phyloP scores from a whole-genome alignment of 2,888 invertebrate species.

The Hypsopygia costalis region DNA sequence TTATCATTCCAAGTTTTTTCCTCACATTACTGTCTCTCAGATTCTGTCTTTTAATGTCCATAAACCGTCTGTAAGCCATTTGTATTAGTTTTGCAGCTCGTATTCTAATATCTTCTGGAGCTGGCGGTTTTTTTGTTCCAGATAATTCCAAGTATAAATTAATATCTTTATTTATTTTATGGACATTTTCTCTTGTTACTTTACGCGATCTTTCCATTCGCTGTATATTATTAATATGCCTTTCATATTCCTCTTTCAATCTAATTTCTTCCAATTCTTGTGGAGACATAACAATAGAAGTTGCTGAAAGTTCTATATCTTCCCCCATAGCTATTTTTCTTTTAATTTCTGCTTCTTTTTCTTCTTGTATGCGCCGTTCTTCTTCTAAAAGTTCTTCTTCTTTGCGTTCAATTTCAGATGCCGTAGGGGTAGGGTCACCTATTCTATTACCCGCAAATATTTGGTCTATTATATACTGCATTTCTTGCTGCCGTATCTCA shows the following conservation, averaged over 20 bases:
- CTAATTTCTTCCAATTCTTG: conserved; percentile 42
- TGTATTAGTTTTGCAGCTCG: conserved; percentile 51
- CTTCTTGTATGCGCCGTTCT: conserved; percentile 39
- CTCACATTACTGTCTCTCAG: conserved; percentile 58
- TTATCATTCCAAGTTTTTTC: conserved; percentile 78
- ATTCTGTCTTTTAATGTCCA: conserved; percentile 55
- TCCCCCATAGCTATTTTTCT: conserved; percentile 47
- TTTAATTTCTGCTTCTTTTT: conserved; percentile 48
- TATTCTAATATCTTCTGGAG: conserved; percentile 33
- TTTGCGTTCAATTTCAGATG: conserved; percentile 46
- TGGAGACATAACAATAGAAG: conserved; percentile 37
- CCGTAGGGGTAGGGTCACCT: conserved; percentile 56
- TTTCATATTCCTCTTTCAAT: conserved; percentile 44
- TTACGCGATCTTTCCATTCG: conserved; percentile 61
- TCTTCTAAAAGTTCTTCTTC: conserved; percentile 49
- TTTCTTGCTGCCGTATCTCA: conserved; percentile 71
- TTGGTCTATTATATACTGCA: conserved; percentile 67
- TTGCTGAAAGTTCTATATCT: conserved; percentile 36
- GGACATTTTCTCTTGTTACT: conserved; percentile 30
- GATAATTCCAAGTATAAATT: conserved; percentile 59
- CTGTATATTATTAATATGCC: conserved; percentile 51
- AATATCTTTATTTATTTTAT: conserved; percentile 48
- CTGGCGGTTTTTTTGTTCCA: conserved; percentile 53
- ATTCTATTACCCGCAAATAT: conserved; percentile 62
- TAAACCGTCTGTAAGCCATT: conserved; percentile 59